phyloP scores from a whole-genome alignment of 1,140 invertebrate species.

The Pseudobourletiella spinata region DNA sequence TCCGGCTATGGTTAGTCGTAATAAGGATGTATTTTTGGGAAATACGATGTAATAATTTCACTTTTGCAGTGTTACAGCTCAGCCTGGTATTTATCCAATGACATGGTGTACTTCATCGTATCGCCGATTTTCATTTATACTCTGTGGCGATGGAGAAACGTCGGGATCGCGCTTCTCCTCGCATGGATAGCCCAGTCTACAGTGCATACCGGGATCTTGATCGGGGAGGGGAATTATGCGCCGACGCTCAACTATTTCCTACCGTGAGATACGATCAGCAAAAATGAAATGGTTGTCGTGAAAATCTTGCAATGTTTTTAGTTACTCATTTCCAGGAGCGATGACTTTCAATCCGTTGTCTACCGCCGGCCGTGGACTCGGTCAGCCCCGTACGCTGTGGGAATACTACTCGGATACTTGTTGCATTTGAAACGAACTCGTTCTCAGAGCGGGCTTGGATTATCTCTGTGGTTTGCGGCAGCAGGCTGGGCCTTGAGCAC shows the following conservation, averaged over 20 bases:
- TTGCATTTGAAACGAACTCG: too few species aligned
- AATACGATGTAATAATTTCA: too few species aligned
- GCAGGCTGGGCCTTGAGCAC: too few species aligned
- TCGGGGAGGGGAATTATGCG: not conserved
- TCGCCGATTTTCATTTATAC: conserved; percentile 44
- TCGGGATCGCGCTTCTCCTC: conserved; percentile 23
- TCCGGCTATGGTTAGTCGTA: too few species aligned
- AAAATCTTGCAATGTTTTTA: not conserved
- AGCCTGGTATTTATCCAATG: conserved; percentile 72
- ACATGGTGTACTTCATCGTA: conserved; percentile 67
- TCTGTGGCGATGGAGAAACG: conserved; percentile 34
- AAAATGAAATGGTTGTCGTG: not conserved
- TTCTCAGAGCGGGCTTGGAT: too few species aligned
- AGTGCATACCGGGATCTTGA: conserved; percentile 6
- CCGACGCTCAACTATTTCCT: not conserved
- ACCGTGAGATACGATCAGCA: not conserved
- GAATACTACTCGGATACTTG: not conserved
- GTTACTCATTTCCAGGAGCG: not conserved
- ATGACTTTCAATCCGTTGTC: not conserved
- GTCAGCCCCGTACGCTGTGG: not conserved
- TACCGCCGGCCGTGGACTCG: not conserved
- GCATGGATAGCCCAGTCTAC: conserved; percentile 18
- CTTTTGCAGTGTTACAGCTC: conserved; percentile 60
- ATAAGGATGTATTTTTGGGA: too few species aligned
- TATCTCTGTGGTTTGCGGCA: too few species aligned